Evolutionary conservation across 2,797 vertebrate species (phyloP).

Genomic region (Limosa lapponica): DNA sequence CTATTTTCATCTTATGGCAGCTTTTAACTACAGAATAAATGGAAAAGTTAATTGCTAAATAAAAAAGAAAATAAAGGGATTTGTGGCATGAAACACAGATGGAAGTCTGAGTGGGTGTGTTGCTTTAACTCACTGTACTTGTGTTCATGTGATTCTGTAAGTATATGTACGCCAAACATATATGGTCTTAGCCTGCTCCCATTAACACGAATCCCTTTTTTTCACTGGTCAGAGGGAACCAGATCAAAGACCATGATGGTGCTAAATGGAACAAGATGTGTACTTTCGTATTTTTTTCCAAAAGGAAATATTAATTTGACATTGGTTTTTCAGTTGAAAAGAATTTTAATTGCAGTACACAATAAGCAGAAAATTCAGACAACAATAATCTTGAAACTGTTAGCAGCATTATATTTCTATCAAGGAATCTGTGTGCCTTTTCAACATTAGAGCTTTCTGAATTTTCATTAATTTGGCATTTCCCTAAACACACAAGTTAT

Average conservation of each 20-base stretch:
- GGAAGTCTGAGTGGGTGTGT: conserved; percentile 17
- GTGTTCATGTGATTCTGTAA: not conserved
- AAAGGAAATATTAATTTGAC: conserved; percentile 69
- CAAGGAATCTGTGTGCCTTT: conserved; percentile 44
- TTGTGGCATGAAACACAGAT: conserved; percentile 44
- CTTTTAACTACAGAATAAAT: conserved; percentile 60
- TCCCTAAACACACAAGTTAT: conserved; percentile 68
- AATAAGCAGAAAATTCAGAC: conserved; percentile 70
- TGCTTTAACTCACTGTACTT: conserved; percentile 22
- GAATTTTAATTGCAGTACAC: conserved; percentile 67
- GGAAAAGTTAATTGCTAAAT: conserved; percentile 56
- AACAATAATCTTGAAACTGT: conserved; percentile 70
- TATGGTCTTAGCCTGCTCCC: conserved; percentile 55
- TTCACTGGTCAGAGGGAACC: conserved; percentile 37
- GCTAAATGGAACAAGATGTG: conserved; percentile 71
- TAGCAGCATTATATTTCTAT: conserved; percentile 58
- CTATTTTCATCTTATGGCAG: conserved; percentile 40
- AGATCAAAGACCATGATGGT: conserved; percentile 62
- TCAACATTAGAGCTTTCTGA: conserved; percentile 70
- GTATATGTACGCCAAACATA: conserved; percentile 47
- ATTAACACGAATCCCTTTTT: not conserved
- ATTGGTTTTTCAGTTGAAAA: conserved; percentile 44
- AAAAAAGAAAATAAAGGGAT: conserved; percentile 44
- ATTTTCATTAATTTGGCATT: conserved; percentile 72
- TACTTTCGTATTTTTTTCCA: conserved; percentile 28